Conservation (phyloP, 2,113 vertebrate species). For the Zonotrichia leucophrys region DNA sequence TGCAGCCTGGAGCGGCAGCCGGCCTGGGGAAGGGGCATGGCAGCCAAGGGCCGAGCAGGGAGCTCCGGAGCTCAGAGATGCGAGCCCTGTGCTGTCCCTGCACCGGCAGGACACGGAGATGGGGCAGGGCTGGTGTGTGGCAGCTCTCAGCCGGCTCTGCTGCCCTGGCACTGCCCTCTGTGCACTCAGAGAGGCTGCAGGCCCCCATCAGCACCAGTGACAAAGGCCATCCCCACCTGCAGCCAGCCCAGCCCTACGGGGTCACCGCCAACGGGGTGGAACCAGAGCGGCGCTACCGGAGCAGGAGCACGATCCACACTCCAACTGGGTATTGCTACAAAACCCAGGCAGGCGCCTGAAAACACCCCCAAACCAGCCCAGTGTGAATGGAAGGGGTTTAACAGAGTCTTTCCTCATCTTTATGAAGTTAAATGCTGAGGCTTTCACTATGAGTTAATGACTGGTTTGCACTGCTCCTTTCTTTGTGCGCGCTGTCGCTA, state of each 20-base stretch:
- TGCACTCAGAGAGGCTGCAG: background rate
- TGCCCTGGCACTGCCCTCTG: background rate
- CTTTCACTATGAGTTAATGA: constrained; percentile 44
- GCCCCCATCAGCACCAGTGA: fast-evolving
- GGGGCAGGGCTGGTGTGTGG: fast-evolving
- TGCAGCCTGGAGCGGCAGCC: background rate
- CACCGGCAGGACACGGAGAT: fast-evolving
- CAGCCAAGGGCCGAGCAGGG: background rate
- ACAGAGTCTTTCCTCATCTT: constrained; percentile 31
- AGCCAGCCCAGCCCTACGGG: background rate
- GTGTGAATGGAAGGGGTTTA: constrained; percentile 16
- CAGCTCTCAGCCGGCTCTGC: background rate
- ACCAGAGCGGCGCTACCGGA: fast-evolving
- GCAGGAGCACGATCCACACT: background rate
- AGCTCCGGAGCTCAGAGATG: background rate
- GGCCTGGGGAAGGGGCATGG: background rate
- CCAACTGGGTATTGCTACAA: background rate
- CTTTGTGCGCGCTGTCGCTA: constrained; percentile 8
- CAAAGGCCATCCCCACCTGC: background rate
- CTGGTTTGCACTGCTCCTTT: constrained; percentile 31
- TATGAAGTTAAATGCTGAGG: constrained; percentile 41
- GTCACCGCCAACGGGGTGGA: fast-evolving
- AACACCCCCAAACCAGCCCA: background rate
- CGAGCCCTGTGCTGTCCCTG: background rate
- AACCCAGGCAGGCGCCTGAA: background rate